These are phyloP conservation scores for Tachycineta bicolor DNA, from an alignment of 2,113 vertebrate species.

Conservation along the genomic window DNA sequence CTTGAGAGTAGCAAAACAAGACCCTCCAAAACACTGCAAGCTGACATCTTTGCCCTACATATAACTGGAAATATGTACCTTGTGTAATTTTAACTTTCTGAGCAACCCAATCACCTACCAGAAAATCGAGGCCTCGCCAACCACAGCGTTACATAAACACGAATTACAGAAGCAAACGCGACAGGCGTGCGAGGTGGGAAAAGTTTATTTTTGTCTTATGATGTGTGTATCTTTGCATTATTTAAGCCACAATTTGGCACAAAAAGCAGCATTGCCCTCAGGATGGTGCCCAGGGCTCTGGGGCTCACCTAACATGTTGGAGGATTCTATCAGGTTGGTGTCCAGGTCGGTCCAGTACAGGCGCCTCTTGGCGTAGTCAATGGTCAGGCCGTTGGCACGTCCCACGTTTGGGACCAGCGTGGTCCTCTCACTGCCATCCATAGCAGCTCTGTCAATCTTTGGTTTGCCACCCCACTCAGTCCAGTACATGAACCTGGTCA, in stretches of 20 bases:
- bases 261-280: neutral
- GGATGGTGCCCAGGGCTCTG: neutral
- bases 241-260: neutral
- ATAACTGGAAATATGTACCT: neutral
- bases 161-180: neutral
- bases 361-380: constrained; percentile 92
- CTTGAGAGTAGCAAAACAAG: neutral
- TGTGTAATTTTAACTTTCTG: neutral
- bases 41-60: neutral
- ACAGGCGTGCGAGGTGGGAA: fast-evolving
- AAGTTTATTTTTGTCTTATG: neutral
- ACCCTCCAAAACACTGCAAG: neutral
- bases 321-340: constrained; percentile 95
- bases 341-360: constrained; percentile 97
- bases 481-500: constrained; percentile 94
- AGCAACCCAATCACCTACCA: neutral
- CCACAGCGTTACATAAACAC: neutral
- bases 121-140: neutral
- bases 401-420: constrained; percentile 93
- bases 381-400: constrained; percentile 93
- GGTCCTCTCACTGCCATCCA: constrained; percentile 90
- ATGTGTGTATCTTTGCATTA: neutral
- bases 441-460: constrained; percentile 92
- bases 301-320: constrained; percentile 91
- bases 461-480: constrained; percentile 97